Evolutionary conservation across 2,888 invertebrate genomes (phyloP).

Genomic region (Leptopterna dolabrata): DNA sequence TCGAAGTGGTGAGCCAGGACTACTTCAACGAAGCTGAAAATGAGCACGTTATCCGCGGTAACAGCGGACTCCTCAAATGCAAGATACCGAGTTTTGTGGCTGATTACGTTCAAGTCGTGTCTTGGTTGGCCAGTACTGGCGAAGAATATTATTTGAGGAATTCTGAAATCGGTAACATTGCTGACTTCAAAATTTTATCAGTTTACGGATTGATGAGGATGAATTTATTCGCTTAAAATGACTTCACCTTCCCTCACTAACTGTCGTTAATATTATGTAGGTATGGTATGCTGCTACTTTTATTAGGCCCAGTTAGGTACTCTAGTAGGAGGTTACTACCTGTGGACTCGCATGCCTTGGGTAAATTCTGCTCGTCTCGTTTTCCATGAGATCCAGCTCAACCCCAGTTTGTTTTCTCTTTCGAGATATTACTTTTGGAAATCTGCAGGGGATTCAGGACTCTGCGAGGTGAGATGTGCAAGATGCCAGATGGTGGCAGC

Average conservation of each 20-base stretch:
- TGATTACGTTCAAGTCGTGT: constrained; percentile 88
- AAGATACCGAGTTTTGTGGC: constrained; percentile 93
- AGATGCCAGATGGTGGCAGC: background rate
- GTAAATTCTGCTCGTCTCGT: too few species aligned
- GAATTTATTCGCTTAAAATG: background rate
- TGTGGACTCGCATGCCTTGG: too few species aligned
- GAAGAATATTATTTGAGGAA: constrained; percentile 29
- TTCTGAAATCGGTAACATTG: constrained; percentile 35
- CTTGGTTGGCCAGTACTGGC: constrained; percentile 77
- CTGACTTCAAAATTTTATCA: background rate
- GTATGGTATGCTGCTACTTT: background rate
- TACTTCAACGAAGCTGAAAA: constrained; percentile 88
- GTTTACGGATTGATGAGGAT: background rate
- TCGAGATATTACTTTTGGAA: too few species aligned
- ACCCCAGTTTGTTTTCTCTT: too few species aligned
- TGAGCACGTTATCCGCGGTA: constrained; percentile 91
- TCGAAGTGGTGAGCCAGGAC: constrained; percentile 79
- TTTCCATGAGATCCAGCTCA: too few species aligned
- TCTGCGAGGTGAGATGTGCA: background rate
- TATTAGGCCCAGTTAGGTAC: too few species aligned
- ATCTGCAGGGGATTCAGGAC: background rate
- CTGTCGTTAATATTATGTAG: background rate
- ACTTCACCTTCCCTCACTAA: background rate
- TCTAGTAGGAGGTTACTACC: too few species aligned
- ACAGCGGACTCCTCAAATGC: constrained; percentile 89